A percentile compares a stretch with the other conserved stretches of the same genome.
phyloP scores from a whole-genome alignment of 2,888 invertebrate genomes.

The Diarsia dahlii region DNA sequence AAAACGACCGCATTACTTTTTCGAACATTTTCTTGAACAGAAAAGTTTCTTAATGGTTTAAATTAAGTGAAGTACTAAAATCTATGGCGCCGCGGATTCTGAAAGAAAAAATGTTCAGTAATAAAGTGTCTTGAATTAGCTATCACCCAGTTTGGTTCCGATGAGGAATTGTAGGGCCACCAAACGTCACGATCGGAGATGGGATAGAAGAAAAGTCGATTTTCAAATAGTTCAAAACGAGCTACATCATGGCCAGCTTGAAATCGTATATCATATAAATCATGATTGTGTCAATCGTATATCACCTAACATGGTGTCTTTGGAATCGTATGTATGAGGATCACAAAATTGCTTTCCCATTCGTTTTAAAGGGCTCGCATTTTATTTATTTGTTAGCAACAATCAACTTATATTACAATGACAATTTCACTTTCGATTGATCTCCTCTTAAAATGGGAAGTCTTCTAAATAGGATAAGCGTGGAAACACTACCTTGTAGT shows the following conservation, averaged over 20 bases:
- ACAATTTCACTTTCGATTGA: background rate
- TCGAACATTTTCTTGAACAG: conserved; percentile 27
- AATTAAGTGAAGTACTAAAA: conserved; percentile 60
- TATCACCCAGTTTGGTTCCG: conserved; percentile 59
- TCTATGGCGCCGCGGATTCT: conserved; percentile 45
- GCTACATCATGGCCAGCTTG: too few species aligned
- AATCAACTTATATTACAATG: background rate
- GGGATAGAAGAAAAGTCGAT: background rate
- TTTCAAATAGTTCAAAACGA: too few species aligned
- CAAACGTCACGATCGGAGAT: background rate
- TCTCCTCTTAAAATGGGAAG: background rate
- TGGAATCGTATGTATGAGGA: too few species aligned
- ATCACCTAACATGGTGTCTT: too few species aligned
- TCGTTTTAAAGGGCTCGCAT: too few species aligned
- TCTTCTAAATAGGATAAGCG: background rate
- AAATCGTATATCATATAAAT: too few species aligned
- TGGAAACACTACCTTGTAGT: conserved; percentile 59
- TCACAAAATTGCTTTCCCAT: too few species aligned
- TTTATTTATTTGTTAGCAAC: background rate
- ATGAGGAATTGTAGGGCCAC: conserved; percentile 42
- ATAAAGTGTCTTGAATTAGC: conserved; percentile 71
- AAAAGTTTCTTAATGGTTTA: conserved; percentile 44
- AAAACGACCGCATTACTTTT: conserved; percentile 51
- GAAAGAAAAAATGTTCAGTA: conserved; percentile 59
- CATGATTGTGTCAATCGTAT: too few species aligned